Percentiles rank a stretch among this genome's conserved stretches.
Evolutionary conservation across 1,140 invertebrate species (phyloP).

Genomic region (Sinonovacula constricta): DNA sequence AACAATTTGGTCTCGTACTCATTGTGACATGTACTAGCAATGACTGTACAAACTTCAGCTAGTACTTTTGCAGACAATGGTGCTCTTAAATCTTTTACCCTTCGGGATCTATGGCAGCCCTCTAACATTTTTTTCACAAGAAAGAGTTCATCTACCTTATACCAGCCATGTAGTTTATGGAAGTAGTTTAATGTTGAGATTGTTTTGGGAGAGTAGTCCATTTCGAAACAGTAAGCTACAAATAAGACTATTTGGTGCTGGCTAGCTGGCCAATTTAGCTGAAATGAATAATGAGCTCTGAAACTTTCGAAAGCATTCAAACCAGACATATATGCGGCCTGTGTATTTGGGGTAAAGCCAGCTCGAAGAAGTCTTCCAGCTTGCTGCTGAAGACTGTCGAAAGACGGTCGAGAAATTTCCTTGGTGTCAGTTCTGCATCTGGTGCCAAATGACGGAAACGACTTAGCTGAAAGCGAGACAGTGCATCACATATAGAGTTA

Average conservation of each 20-base stretch:
- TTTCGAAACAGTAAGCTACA: conserved; percentile 30
- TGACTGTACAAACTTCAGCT: not conserved
- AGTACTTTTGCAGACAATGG: conserved; percentile 1
- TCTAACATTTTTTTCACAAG: conserved; percentile 26
- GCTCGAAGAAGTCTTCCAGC: not conserved
- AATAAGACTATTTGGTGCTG: conserved; percentile 10
- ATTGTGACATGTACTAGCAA: not conserved
- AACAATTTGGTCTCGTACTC: conserved; percentile 16
- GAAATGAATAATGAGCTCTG: not conserved
- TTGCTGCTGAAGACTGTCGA: conserved; percentile 17
- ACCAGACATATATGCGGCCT: not conserved
- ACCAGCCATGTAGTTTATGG: conserved; percentile 14
- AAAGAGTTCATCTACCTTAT: conserved; percentile 10
- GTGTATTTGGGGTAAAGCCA: conserved; percentile 8
- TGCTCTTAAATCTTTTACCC: not conserved
- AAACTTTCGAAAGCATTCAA: not conserved
- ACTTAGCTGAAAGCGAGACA: conserved; percentile 52
- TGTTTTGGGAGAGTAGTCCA: not conserved
- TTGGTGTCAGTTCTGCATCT: not conserved
- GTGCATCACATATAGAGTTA: conserved; percentile 45
- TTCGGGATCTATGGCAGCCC: not conserved
- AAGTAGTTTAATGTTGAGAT: conserved; percentile 23
- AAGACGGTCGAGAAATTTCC: conserved; percentile 21
- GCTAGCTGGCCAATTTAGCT: not conserved
- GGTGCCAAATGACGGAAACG: conserved; percentile 38